phyloP scores from a whole-genome alignment of 2,113 vertebrate species.

The Oreocharis arfaki region DNA sequence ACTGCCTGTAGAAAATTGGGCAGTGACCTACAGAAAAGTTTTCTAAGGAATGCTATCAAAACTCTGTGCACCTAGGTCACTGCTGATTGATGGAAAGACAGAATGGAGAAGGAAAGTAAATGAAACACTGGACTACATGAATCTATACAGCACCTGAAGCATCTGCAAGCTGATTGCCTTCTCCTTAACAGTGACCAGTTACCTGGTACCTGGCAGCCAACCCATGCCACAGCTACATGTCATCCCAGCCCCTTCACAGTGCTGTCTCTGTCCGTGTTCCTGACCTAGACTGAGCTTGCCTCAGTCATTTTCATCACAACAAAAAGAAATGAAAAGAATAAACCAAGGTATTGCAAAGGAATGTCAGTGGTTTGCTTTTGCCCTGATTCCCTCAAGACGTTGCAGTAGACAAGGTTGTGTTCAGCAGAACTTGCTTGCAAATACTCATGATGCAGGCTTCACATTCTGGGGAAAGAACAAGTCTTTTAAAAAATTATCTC shows the following conservation, averaged over 20 bases:
- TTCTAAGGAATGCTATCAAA: not conserved
- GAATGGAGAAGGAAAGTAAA: not conserved
- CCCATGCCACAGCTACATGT: not conserved
- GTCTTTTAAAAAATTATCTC: not conserved
- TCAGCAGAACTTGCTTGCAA: not conserved
- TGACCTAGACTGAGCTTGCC: not conserved
- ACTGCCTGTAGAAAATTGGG: not conserved
- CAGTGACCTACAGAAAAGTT: not conserved
- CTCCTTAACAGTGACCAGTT: not conserved
- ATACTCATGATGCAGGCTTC: not conserved
- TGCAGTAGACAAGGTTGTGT: not conserved
- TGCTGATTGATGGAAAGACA: not conserved
- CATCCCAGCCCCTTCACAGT: not conserved
- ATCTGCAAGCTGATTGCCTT: not conserved
- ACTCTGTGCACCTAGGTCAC: not conserved
- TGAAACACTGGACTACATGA: not conserved
- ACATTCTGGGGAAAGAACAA: not conserved
- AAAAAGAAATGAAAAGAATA: not conserved
- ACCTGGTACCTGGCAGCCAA: not conserved
- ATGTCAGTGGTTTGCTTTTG: not conserved
- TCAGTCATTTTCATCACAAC: not conserved
- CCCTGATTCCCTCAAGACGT: not conserved
- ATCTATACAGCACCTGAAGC: not conserved
- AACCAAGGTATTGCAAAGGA: not conserved
- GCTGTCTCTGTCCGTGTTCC: not conserved